These are phyloP conservation scores for Oligia strigilis DNA, from an alignment of 2,888 invertebrate genomes.

Conservation along the genomic window DNA sequence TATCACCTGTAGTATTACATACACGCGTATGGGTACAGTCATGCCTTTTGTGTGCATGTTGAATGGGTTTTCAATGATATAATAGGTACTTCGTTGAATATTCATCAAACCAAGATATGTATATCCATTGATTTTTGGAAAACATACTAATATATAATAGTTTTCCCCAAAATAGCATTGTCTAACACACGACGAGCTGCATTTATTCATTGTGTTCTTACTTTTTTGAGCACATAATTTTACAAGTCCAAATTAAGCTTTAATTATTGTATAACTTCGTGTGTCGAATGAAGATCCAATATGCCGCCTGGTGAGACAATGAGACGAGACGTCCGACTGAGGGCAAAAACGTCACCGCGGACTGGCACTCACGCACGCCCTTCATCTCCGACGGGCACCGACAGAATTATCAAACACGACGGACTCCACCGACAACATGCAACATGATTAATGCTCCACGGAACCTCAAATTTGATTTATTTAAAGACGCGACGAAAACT, in stretches of 20 bases:
- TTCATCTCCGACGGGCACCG: slow-evolving; percentile 69
- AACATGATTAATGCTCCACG: slow-evolving; percentile 83
- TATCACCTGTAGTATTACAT: slow-evolving; percentile 23
- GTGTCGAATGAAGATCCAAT: slow-evolving; percentile 69
- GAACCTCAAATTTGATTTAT: slow-evolving; percentile 82
- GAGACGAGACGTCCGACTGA: slow-evolving; percentile 64
- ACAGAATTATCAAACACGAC: slow-evolving; percentile 72
- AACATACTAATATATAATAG: neutral
- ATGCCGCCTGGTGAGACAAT: slow-evolving; percentile 75
- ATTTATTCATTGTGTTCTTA: slow-evolving; percentile 14
- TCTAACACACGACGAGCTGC: slow-evolving; percentile 1
- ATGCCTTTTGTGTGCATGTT: slow-evolving; percentile 28
- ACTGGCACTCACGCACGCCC: slow-evolving; percentile 69
- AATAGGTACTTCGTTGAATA: slow-evolving; percentile 30
- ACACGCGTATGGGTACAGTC: neutral
- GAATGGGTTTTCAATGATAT: slow-evolving; percentile 32
- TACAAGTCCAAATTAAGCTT: slow-evolving; percentile 70
- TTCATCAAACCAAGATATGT: slow-evolving; percentile 16
- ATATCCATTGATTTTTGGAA: neutral
- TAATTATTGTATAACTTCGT: slow-evolving; percentile 74
- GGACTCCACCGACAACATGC: slow-evolving; percentile 71
- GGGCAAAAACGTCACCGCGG: slow-evolving; percentile 70
- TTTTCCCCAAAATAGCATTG: neutral
- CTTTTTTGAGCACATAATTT: slow-evolving; percentile 50
- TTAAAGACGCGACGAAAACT: slow-evolving; percentile 75